Base-by-base conservation (phyloP, 2,888 invertebrate genomes). In the Clistopyga incitator region DNA sequence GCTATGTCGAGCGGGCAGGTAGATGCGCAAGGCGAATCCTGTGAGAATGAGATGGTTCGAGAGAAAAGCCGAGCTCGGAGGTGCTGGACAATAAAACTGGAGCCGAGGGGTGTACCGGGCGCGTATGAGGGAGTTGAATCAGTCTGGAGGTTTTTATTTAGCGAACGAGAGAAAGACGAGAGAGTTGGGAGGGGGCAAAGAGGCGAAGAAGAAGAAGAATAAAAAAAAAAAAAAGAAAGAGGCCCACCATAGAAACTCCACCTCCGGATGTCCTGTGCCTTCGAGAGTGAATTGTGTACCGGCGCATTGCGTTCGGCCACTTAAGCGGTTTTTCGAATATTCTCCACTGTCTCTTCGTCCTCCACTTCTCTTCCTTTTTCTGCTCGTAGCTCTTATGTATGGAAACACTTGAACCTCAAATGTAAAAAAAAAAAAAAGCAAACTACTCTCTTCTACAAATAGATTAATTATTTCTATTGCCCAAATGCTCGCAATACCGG, bases 191-290 rank as follows among this genome's bases (percentile, higher is more conserved):
- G 70, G 64, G 23, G 68, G 81, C 85, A 86, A 87, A 88, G 87
- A 84, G 85, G 81, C 80, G 67, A 72, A 61, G 65, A 52, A 74
- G 61, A 25, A 47, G 54, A 65, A 47, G 68, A 70, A 70, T 38
- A 65, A 20, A 38, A 65, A 61, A 18, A 15, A 84, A 59, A 78
- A 80, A 86, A 87, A 88, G 86, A 85, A 87, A 84, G 77, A 85
- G 84, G 83, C 82, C 81, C 84, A 81, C 87, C 89, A 90, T 91
- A 89, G 90, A 91, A 91, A 90, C 88, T 89, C 87, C 87, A 82
- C 86, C 87, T 90, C 91, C 91, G 90, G 90, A 90, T 90, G 89
- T 91, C 89, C 90, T 89, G 88, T 87, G 88, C 87, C 86, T 87
- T 84, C 87, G 88, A 71, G 68, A 68, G 65, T 65, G 89, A 90